These are phyloP conservation scores for Fulica atra DNA, from an alignment of 2,113 vertebrate genomes.

Conservation along the genomic window DNA sequence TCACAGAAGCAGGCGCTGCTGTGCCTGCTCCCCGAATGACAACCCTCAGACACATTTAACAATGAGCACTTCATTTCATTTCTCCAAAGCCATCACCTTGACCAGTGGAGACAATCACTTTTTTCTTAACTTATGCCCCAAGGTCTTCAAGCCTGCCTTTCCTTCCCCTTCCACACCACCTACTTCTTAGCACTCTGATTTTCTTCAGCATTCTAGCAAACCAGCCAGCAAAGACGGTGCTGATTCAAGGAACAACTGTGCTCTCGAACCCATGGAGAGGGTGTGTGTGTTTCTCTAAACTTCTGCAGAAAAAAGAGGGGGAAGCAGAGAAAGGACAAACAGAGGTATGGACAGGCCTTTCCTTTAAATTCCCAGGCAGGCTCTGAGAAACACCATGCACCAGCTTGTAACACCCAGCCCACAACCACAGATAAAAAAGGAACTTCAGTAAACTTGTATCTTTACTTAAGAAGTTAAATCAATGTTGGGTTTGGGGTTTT, in stretches of 20 bases:
- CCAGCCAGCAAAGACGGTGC: rapidly evolving
- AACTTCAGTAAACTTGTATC: not conserved
- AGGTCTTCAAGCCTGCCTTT: not conserved
- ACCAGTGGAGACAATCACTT: not conserved
- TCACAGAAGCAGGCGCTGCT: conserved; percentile 51
- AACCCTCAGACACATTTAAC: rapidly evolving
- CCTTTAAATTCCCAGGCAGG: too few species aligned
- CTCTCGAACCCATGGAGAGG: too few species aligned
- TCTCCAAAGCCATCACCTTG: not conserved
- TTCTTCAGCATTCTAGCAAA: not conserved
- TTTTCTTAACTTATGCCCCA: not conserved
- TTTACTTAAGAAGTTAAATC: not conserved
- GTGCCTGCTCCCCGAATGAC: conserved; percentile 32
- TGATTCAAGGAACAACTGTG: rapidly evolving
- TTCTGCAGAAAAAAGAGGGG: not conserved
- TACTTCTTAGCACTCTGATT: not conserved
- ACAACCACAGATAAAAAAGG: not conserved
- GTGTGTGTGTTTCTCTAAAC: not conserved
- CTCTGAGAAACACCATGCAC: not conserved
- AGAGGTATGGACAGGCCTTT: not conserved
- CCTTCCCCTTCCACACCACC: not conserved
- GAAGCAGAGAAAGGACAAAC: not conserved
- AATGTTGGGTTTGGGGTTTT: too few species aligned
- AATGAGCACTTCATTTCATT: not conserved
- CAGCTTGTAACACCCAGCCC: not conserved